Evolutionary conservation across 2,888 invertebrate genomes (phyloP), one percentile per base, ranked within the genome.

Genomic region (Lepidocyrtinus sp.): DNA sequence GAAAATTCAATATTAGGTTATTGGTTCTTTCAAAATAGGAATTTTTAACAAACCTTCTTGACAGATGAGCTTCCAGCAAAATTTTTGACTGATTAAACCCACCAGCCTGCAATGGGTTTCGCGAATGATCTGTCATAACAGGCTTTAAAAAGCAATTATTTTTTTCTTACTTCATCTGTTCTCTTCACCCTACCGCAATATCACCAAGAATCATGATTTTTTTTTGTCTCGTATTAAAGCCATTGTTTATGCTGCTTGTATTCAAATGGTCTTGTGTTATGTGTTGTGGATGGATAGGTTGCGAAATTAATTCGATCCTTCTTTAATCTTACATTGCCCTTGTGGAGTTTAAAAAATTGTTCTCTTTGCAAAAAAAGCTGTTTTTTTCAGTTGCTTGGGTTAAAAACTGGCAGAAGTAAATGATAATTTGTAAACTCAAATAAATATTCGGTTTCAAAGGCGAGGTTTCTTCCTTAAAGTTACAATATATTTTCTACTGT

Each of bases 211-310:
- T 9, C 36, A 36, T 36, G 7, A 36, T 36, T 59, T 36, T 36
- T 36, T 36, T 5, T 36, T 59, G 59, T 59, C 59, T 2, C n/a
- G n/a, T n/a, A n/a, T 59, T 59, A 59, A 59, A 59, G 59, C 59
- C 59, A 59, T 2, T 59, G 5, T 36, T 36, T 5, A 36, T 36
- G 19, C 12, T 36, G 59, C 59, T 59, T 59, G 59, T 59, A 59
- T 59, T 22, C 21, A 59, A 59, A 59, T 59, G 59, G 59, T 59
- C 59, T 59, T 2, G 59, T 59, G 59, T 59, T 22, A 59, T 59
- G 59, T n/a, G n/a, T n/a, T 59, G 59, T 59, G 59, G 59, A 59
- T 59, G 59, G 59, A 59, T 59, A 22, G 59, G 59, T 59, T 59
- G 59, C 59, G n/a, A 59, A 59, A 59, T 21, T 59, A 59, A 59